These are phyloP conservation scores for Mareca strepera DNA, from an alignment of 2,797 vertebrate genomes.

Conservation along the genomic window DNA sequence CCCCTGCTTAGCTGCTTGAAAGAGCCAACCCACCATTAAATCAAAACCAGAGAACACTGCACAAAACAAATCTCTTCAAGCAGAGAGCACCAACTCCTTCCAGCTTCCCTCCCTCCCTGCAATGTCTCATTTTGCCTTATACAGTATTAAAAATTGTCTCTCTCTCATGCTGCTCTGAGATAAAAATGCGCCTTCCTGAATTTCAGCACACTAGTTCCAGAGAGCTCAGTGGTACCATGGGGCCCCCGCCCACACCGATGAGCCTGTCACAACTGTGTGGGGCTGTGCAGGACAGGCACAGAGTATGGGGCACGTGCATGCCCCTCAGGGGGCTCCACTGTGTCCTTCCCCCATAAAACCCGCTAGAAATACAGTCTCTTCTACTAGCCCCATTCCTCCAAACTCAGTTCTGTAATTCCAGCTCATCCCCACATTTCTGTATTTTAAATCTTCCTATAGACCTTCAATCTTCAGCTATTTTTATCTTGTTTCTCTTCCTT, in stretches of 20 bases:
- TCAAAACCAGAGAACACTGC: conserved; percentile 3
- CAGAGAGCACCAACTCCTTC: background rate
- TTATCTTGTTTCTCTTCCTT: background rate
- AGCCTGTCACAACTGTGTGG: accelerated
- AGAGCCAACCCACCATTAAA: conserved; percentile 31
- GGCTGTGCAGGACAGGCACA: background rate
- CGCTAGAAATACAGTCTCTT: no score
- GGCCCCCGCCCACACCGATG: accelerated
- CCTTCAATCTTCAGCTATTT: background rate
- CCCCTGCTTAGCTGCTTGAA: conserved; percentile 12
- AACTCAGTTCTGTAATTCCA: background rate
- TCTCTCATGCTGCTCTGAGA: background rate
- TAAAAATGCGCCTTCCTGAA: accelerated
- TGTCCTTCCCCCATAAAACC: background rate
- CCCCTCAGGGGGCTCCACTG: background rate
- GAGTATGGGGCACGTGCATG: accelerated
- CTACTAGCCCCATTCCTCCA: no score
- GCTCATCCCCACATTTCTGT: background rate
- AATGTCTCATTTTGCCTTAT: background rate
- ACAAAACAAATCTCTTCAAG: conserved; percentile 12
- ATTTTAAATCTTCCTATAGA: background rate
- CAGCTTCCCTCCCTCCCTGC: background rate
- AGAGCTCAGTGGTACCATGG: background rate
- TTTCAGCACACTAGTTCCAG: background rate
- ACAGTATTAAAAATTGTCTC: background rate